Evolutionary conservation across 2,888 invertebrate genomes (phyloP).

Genomic region (Lasioglossum morio): DNA sequence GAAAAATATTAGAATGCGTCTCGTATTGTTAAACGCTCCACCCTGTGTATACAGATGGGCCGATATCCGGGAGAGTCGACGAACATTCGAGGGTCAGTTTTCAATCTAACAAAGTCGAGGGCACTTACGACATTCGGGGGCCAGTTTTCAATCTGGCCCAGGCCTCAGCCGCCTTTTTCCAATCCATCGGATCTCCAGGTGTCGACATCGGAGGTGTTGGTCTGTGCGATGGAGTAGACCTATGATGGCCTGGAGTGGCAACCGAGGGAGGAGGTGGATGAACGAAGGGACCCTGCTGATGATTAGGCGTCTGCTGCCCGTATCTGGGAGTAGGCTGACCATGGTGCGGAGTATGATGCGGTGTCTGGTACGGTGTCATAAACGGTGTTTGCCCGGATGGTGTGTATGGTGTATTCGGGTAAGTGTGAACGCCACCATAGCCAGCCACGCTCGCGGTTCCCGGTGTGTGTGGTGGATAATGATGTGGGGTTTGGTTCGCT

Average conservation of each 20-base stretch:
- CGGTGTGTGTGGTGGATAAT: slow-evolving; percentile 90
- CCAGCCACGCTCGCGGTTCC: slow-evolving; percentile 89
- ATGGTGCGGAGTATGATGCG: slow-evolving; percentile 87
- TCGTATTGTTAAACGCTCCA: no score
- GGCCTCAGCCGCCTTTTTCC: slow-evolving; percentile 96
- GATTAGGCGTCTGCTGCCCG: slow-evolving; percentile 84
- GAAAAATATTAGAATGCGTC: not conserved
- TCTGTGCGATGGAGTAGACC: slow-evolving; percentile 82
- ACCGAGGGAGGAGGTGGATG: slow-evolving; percentile 81
- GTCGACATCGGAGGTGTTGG: slow-evolving; percentile 72
- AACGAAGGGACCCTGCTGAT: slow-evolving; percentile 84
- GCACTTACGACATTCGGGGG: slow-evolving; percentile 79
- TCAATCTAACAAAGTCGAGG: slow-evolving; percentile 85
- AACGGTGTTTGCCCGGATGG: slow-evolving; percentile 97
- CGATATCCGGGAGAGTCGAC: not conserved
- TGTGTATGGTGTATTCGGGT: slow-evolving; percentile 94
- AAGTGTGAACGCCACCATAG: slow-evolving; percentile 85
- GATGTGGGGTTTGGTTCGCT: slow-evolving; percentile 86
- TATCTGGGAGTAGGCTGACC: slow-evolving; percentile 78
- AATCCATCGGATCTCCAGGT: slow-evolving; percentile 89
- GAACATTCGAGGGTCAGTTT: slow-evolving; percentile 81
- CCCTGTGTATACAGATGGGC: no score
- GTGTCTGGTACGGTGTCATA: slow-evolving; percentile 95
- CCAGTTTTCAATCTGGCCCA: slow-evolving; percentile 88
- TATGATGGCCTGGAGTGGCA: slow-evolving; percentile 58